Conservation (phyloP, 2,113 vertebrate genomes). For the Ptilorrhoa leucosticta region DNA sequence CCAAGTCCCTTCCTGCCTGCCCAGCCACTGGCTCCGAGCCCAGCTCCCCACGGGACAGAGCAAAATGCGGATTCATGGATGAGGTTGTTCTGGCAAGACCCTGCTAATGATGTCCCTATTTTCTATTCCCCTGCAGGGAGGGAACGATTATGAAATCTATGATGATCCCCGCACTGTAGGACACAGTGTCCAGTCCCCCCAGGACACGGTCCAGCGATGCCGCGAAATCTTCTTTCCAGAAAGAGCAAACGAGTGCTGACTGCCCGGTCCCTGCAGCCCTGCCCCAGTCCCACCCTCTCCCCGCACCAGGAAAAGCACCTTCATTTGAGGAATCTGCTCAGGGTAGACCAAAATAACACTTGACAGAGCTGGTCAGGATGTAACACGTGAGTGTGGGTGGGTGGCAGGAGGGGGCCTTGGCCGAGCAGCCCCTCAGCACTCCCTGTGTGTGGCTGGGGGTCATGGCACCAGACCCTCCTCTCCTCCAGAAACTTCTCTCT, state of each 20-base stretch:
- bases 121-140: constrained; percentile 76
- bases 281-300: background rate
- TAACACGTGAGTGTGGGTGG: accelerated
- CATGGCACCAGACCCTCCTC: background rate
- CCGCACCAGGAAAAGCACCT: constrained; percentile 37
- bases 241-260: constrained; percentile 69
- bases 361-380: background rate
- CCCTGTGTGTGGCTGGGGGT: background rate
- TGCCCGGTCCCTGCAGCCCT: background rate
- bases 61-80: accelerated
- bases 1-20: background rate
- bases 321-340: constrained; percentile 37
- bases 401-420: background rate
- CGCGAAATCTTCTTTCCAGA: constrained; percentile 85
- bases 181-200: constrained; percentile 86
- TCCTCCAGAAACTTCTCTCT: background rate
- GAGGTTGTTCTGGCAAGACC: background rate
- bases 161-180: constrained; percentile 92
- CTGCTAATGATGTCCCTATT: background rate
- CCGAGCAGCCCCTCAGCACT: background rate
- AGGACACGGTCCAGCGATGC: constrained; percentile 86
- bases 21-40: background rate
- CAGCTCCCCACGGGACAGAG: background rate
- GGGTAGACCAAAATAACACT: background rate
- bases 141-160: constrained; percentile 96